These are phyloP conservation scores for Imbricaverruca yamaguchii DNA, from an alignment of 2,888 invertebrate genomes.

Conservation along the genomic window DNA sequence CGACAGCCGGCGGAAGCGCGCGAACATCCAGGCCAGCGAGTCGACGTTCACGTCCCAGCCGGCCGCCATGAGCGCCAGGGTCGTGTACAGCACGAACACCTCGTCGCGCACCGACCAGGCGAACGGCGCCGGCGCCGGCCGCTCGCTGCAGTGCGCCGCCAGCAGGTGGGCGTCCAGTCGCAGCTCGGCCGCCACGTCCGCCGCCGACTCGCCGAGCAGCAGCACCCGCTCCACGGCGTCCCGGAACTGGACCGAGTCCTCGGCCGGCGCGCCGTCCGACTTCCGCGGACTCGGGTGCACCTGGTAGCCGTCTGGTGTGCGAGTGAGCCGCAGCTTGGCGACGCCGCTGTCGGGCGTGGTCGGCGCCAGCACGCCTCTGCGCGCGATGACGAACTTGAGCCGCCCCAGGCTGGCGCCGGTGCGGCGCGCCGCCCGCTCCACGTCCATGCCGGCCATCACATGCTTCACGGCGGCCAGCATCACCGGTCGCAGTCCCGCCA, in stretches of 20 bases:
- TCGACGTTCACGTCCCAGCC: slow-evolving; percentile 7
- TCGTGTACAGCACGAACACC: not conserved
- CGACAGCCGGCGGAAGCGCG: not conserved
- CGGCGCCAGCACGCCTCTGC: not conserved
- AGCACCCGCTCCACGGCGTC: slow-evolving; percentile 7
- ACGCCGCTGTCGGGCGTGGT: not conserved
- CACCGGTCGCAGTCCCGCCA: not conserved
- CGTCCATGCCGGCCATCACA: not conserved
- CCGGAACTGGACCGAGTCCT: not conserved
- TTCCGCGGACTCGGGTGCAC: not conserved
- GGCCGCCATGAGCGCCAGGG: not conserved
- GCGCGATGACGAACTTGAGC: not conserved
- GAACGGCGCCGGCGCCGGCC: not conserved
- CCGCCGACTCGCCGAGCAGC: not conserved
- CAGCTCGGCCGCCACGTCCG: not conserved
- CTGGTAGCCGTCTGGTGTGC: not conserved
- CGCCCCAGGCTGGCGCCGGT: not conserved
- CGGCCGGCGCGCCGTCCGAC: not conserved
- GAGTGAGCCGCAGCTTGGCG: not conserved
- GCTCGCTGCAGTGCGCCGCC: not conserved
- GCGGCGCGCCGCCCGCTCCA: not conserved
- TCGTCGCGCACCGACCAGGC: not conserved
- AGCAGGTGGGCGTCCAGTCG: not conserved
- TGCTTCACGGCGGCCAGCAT: not conserved
- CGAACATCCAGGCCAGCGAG: slow-evolving; percentile 2